Base-by-base conservation (phyloP, 2,888 invertebrate genomes). In the Cactoblastis cactorum region DNA sequence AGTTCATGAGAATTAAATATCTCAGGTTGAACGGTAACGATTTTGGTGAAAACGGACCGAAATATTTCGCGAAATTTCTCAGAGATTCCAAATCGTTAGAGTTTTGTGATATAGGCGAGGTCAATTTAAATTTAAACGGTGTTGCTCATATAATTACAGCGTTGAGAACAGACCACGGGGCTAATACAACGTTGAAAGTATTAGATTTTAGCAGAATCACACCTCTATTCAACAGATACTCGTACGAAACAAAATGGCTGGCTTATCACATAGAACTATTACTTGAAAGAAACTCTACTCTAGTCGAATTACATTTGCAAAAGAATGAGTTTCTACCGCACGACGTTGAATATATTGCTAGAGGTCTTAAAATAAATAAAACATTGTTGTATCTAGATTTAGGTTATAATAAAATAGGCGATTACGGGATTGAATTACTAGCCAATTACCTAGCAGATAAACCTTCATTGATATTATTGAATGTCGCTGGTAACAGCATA, bases 291-390 rank as follows among this genome's bases (percentile, higher is more conserved):
- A 89, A 89, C 41, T 61, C 59, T 35, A 77, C 75, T 2, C 75
- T 93, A 28, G 74, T 84, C 0, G 92, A 92, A 59, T 64, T 93
- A 9, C 91, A 92, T 72, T 70, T 92, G 18, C 92, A 92, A 65
- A 93, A 93, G 61, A 92, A 91, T 57, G 79, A 89, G 63, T 90
- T 93, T 32, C 84, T 88, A 11, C 90, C 91, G 0, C 93, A 93
- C 52, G 93, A 93, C 60, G 74, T 93, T 35, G 92, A 92, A 56
- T 84, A 84, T 51, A 74, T 93, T 52, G 66, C 87, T 3, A 65
- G 83, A 39, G 92, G 92, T 4, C 74, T 92, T 41, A 67, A 75
- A 11, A 59, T 63, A 0, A 93, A 93, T 61, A 76, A 67, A 1
- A 85, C 90, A 0, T 63, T 94, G n/a, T 58, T 88, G 14, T 81